These are phyloP conservation scores for Morphnarchus princeps DNA, from an alignment of 2,113 vertebrate genomes.

Conservation along the genomic window DNA sequence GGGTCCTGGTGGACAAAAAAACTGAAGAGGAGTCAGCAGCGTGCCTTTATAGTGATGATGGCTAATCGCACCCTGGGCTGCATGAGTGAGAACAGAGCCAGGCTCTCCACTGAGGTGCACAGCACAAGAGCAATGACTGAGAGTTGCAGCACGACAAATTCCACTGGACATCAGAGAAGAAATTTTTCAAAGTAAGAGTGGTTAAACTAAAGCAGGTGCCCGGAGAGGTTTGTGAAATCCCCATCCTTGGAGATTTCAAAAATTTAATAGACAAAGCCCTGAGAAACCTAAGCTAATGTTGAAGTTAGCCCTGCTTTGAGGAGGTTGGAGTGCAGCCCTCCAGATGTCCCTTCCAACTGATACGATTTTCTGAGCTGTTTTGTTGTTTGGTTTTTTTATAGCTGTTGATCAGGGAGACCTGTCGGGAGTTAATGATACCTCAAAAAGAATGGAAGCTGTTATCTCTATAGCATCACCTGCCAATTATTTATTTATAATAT, in stretches of 20 bases:
- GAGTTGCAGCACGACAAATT: neutral
- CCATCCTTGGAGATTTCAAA: neutral
- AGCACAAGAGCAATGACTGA: neutral
- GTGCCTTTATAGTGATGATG: neutral
- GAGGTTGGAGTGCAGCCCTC: neutral
- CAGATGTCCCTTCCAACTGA: neutral
- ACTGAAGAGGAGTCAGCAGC: neutral
- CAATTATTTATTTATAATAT: neutral
- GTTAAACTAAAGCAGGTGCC: neutral
- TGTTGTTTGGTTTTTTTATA: neutral
- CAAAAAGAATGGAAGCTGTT: neutral
- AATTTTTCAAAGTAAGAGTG: neutral
- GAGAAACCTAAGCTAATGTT: neutral
- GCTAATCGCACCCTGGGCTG: neutral
- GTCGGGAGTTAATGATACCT: neutral
- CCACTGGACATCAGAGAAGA: neutral
- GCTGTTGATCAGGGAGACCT: neutral
- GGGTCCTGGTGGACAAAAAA: neutral
- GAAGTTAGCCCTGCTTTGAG: neutral
- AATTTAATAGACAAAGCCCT: neutral
- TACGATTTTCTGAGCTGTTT: neutral
- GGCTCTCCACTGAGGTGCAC: neutral
- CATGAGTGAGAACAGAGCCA: fast-evolving
- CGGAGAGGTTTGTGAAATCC: neutral
- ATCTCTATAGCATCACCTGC: neutral